Evolutionary conservation across 2,888 invertebrate genomes (phyloP).

Genomic region (Toxonevra muliebris): DNA sequence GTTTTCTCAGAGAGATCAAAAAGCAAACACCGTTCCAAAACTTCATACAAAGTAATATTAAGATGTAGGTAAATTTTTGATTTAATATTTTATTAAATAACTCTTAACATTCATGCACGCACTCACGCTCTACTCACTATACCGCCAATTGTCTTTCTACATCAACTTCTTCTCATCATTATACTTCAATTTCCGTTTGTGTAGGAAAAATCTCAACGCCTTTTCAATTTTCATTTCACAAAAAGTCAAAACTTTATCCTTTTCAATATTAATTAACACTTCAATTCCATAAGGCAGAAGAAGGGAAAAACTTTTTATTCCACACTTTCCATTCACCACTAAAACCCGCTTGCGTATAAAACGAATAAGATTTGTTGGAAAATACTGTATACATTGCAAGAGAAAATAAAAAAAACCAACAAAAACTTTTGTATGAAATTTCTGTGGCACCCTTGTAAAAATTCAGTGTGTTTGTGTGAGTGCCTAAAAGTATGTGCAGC

Average conservation of each 20-base stretch:
- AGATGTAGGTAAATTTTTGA: no score
- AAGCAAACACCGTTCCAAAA: no score
- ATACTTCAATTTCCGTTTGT: no score
- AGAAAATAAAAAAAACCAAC: conserved; percentile 8
- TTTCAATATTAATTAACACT: conserved; percentile 63
- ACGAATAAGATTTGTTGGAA: conserved; percentile 21
- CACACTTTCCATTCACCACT: neutral
- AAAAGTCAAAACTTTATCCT: conserved; percentile 59
- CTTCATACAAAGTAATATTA: no score
- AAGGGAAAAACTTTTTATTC: conserved; percentile 9
- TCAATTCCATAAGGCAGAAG: conserved; percentile 56
- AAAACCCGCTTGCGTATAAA: conserved; percentile 7
- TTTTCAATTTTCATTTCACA: conserved; percentile 46
- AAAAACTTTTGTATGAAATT: neutral
- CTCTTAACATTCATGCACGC: neutral
- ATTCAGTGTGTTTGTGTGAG: neutral
- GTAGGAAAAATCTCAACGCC: conserved; percentile 18
- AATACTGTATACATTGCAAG: neutral
- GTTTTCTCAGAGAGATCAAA: no score
- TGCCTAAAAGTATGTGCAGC: conserved; percentile 36
- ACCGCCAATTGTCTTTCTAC: neutral
- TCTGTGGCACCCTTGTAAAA: conserved; percentile 12
- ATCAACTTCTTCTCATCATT: neutral
- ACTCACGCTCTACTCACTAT: neutral
- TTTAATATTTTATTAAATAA: no score